Evolutionary conservation across 2,888 invertebrate genomes (phyloP).

Genomic region (Drosophila mimica): DNA sequence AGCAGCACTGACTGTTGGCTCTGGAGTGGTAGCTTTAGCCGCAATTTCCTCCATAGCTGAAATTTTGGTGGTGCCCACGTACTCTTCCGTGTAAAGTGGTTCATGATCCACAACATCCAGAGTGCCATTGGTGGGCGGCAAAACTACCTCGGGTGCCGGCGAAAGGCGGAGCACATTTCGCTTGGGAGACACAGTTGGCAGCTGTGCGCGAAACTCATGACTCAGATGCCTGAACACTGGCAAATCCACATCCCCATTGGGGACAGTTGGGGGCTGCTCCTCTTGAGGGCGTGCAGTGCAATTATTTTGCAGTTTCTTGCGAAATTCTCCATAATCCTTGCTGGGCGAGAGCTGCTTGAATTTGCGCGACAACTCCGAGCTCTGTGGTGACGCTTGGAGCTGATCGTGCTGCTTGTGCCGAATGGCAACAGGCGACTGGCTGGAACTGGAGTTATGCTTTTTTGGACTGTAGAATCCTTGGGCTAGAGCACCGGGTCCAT

Average conservation of each 20-base stretch:
- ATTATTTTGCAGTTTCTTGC: slow-evolving; percentile 71
- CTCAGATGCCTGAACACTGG: slow-evolving; percentile 93
- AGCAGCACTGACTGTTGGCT: neutral
- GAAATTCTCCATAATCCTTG: slow-evolving; percentile 80
- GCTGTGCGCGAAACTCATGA: slow-evolving; percentile 94
- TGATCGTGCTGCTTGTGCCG: slow-evolving; percentile 12
- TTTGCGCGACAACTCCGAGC: slow-evolving; percentile 84
- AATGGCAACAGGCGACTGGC: slow-evolving; percentile 20
- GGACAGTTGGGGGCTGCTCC: slow-evolving; percentile 17
- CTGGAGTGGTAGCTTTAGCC: neutral
- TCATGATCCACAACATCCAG: slow-evolving; percentile 75
- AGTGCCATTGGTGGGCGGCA: slow-evolving; percentile 32
- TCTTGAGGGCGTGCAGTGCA: slow-evolving; percentile 33
- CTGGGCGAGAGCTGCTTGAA: slow-evolving; percentile 82
- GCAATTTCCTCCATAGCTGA: neutral
- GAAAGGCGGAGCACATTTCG: slow-evolving; percentile 56
- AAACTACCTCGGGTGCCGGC: slow-evolving; percentile 42
- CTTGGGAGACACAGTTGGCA: slow-evolving; percentile 88
- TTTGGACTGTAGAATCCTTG: slow-evolving; percentile 92
- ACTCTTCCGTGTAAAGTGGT: slow-evolving; percentile 40
- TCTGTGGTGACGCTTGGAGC: slow-evolving; percentile 48
- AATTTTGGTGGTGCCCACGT: slow-evolving; percentile 32
- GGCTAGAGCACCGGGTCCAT: slow-evolving; percentile 94
- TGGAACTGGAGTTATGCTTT: slow-evolving; percentile 58
- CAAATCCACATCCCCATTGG: slow-evolving; percentile 84